Base-by-base conservation (phyloP, 1,140 invertebrate species). In the Camponotus floridanus region DNA sequence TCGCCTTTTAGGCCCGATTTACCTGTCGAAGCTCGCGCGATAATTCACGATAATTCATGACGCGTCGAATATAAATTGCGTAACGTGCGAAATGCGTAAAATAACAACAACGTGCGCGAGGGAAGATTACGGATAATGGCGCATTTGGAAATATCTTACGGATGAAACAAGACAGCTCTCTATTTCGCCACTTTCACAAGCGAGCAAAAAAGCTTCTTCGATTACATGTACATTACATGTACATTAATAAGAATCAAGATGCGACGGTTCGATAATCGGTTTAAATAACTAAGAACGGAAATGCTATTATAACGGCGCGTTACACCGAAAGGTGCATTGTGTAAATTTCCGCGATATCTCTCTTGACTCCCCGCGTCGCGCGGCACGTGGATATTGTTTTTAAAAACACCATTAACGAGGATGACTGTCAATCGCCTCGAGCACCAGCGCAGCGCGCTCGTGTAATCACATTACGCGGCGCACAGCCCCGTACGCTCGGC, bases 351-450 rank as follows among this genome's bases (percentile, higher is more conserved):
- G 68, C 87, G 59, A 62, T 57, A 89, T 85, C 76, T 81, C 88
- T 85, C 85, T 81, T 87, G 73, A 86, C 76, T 86, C 73, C 71
- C 86, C 71, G 70, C 55, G 45, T 51, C 4, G 48, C 59, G 71
- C 89, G 92, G 90, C 93, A 93, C 92, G 92, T 92, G 92, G 92
- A 94, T 94, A 95, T 95, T 95, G 93, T 95, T 94, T 95, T 94
- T 94, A 93, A 95, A 95, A 95, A 95, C 94, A 95, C 94, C 94
- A 94, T 95, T 95, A 95, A 93, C 92, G 91, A 90, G 93, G 93
- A 95, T 95, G 94, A 95, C 93, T 94, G 94, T 95, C 94, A 93
- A 93, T 92, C 91, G 92, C 92, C 91, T 93, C 86, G 89, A 91
- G 91, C 93, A 90, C 89, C 89, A 88, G 87, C 90, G 85, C 76